A percentile compares a stretch with the other conserved stretches of the same genome.
phyloP scores from a whole-genome alignment of 2,797 vertebrate species.

The Tachyglossus aculeatus region DNA sequence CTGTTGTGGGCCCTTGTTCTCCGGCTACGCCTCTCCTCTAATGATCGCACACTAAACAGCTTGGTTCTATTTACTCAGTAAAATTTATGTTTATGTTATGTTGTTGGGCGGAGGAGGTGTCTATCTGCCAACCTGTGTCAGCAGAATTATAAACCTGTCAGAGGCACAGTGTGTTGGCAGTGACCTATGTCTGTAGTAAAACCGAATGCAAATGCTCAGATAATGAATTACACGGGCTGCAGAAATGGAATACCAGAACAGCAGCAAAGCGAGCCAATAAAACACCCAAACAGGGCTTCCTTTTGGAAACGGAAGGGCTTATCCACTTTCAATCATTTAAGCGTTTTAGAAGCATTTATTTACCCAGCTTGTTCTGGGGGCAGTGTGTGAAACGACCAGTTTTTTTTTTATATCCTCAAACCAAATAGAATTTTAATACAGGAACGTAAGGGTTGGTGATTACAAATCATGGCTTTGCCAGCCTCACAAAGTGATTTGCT shows the following conservation, averaged over 20 bases:
- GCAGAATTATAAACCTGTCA: slow-evolving; percentile 71
- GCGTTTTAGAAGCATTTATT: slow-evolving; percentile 17
- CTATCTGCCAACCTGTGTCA: slow-evolving; percentile 63
- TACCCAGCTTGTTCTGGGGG: slow-evolving; percentile 7
- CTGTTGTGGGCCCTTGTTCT: background rate
- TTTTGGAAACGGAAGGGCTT: slow-evolving; percentile 36
- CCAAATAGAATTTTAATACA: background rate
- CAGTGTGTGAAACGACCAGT: background rate
- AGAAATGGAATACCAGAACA: background rate
- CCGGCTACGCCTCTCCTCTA: slow-evolving; percentile 25
- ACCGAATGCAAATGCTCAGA: slow-evolving; percentile 53
- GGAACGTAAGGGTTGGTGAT: background rate
- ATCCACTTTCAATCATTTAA: slow-evolving; percentile 17
- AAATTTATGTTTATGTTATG: slow-evolving; percentile 63
- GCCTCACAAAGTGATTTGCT: background rate
- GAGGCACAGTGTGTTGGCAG: slow-evolving; percentile 58
- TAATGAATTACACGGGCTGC: slow-evolving; percentile 50
- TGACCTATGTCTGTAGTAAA: slow-evolving; percentile 57
- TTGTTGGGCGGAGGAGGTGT: slow-evolving; percentile 31
- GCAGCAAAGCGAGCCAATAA: slow-evolving; percentile 29
- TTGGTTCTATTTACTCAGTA: slow-evolving; percentile 60
- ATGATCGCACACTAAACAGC: slow-evolving; percentile 60
- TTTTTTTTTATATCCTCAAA: slow-evolving; percentile 4
- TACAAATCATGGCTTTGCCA: background rate
- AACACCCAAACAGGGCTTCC: slow-evolving; percentile 22